These are phyloP conservation scores for Brachirus orientalis DNA, from an alignment of 2,113 vertebrate genomes.

Conservation along the genomic window DNA sequence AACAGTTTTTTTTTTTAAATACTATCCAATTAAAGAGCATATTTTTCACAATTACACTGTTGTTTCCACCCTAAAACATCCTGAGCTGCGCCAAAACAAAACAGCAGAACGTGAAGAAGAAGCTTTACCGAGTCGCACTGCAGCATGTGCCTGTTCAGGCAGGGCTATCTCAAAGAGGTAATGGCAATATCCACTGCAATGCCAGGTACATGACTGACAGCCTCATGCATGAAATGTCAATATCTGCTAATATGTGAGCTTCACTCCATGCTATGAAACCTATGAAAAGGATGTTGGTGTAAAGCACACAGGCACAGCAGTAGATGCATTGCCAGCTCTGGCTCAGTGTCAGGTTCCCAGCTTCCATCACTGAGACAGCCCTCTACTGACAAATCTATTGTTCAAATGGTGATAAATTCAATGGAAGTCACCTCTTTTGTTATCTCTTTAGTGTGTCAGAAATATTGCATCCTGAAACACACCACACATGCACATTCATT, in stretches of 20 bases:
- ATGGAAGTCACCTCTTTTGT: too few relatives aligned
- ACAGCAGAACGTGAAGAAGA: neutral
- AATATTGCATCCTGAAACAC: too few relatives aligned
- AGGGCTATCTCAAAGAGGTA: neutral
- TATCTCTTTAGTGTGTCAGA: too few relatives aligned
- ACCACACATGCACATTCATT: too few relatives aligned
- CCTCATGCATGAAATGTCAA: too few relatives aligned
- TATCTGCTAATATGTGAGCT: too few relatives aligned
- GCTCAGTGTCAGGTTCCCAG: slow-evolving; percentile 5
- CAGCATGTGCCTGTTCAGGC: slow-evolving; percentile 18
- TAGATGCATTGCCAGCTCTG: neutral
- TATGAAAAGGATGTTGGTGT: slow-evolving; percentile 12
- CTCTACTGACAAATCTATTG: too few relatives aligned
- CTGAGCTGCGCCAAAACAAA: neutral
- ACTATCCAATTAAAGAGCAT: too few relatives aligned
- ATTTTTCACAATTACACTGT: neutral
- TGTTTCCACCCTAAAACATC: neutral
- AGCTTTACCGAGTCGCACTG: too few relatives aligned
- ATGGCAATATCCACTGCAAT: slow-evolving; percentile 7
- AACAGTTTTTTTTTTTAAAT: too few relatives aligned
- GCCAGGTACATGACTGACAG: slow-evolving; percentile 21
- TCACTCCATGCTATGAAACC: too few relatives aligned
- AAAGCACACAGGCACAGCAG: neutral
- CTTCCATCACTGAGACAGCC: slow-evolving; percentile 27
- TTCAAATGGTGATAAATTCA: too few relatives aligned